phyloP scores from a whole-genome alignment of 2,797 vertebrate genomes.

The Myotis pilosus region DNA sequence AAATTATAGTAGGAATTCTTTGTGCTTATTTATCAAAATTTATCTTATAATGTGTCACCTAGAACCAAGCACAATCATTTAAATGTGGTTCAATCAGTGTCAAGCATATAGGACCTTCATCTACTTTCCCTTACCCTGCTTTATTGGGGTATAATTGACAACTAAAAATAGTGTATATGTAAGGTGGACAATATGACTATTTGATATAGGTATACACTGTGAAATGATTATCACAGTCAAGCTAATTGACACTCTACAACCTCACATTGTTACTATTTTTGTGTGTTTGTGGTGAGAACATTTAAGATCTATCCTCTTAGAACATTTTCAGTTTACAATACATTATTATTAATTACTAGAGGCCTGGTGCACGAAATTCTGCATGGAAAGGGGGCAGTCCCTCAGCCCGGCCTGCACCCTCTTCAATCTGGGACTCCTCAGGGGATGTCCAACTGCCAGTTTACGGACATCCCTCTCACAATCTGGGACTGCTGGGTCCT shows the following conservation, averaged over 20 bases:
- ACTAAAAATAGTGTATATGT: not conserved
- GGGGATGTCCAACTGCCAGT: no score
- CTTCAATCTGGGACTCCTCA: no score
- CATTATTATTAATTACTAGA: not conserved
- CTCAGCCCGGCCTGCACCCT: no score
- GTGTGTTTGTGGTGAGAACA: not conserved
- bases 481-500: no score
- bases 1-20: not conserved
- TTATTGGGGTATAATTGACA: not conserved
- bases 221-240: not conserved
- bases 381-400: no score
- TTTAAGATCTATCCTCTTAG: not conserved
- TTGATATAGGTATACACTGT: not conserved
- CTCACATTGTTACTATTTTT: not conserved
- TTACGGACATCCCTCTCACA: no score
- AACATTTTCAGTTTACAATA: not conserved
- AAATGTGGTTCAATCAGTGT: not conserved
- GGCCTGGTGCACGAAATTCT: no score
- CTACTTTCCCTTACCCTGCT: not conserved
- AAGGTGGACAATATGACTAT: not conserved
- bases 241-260: not conserved
- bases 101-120: not conserved
- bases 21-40: conserved; percentile 7
- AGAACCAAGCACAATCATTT: not conserved
- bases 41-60: not conserved